Conservation (phyloP, 2,113 vertebrate species). For the Etheostoma spectabile region DNA sequence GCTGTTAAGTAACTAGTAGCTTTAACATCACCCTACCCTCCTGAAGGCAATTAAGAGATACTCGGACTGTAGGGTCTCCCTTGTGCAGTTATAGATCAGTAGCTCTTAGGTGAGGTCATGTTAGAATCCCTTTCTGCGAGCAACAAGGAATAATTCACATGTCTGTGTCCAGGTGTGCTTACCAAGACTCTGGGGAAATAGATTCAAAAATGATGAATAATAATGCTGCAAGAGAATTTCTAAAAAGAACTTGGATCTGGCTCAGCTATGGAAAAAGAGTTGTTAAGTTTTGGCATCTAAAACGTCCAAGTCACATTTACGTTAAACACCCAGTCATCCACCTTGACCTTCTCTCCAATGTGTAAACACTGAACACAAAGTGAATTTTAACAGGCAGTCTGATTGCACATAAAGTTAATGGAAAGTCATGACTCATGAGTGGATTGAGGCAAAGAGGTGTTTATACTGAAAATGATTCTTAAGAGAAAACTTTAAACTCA, state of each 20-base stretch:
- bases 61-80: not conserved
- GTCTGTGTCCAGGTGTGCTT: not conserved
- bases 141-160: not conserved
- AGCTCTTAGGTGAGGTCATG: not conserved
- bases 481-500: not conserved
- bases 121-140: not conserved
- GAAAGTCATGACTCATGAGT: not conserved
- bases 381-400: not conserved
- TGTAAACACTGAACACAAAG: not conserved
- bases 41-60: not conserved
- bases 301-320: not conserved
- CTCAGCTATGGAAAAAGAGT: not conserved
- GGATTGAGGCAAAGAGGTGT: not conserved
- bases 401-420: not conserved
- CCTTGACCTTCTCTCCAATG: not conserved
- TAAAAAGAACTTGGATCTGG: not conserved
- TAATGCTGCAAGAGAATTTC: not conserved
- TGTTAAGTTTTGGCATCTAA: not conserved
- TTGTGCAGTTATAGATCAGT: slow-evolving; percentile 11
- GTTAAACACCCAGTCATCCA: not conserved
- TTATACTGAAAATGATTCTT: not conserved
- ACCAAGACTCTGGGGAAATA: not conserved
- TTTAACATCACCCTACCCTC: not conserved
- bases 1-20: not conserved
- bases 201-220: not conserved